Conservation (phyloP, 2,113 vertebrate genomes). For the Capreolus pygargus region DNA sequence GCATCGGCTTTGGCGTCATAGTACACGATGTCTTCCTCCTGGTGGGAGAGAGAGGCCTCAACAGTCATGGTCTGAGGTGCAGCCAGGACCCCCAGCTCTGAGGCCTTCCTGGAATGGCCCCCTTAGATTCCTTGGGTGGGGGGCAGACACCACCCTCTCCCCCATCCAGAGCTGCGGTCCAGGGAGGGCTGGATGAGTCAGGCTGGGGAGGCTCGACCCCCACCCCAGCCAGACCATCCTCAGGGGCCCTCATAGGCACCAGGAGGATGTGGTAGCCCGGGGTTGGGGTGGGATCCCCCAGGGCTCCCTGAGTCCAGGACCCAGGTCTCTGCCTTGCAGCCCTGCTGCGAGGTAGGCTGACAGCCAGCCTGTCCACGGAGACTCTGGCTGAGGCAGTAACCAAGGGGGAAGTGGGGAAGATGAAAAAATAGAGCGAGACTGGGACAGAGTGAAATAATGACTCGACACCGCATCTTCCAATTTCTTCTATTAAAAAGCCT, state of each 20-base stretch:
- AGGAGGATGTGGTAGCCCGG: neutral
- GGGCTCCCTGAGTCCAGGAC: neutral
- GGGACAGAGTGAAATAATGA: constrained; percentile 59
- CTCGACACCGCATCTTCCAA: constrained; percentile 71
- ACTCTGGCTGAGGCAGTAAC: neutral
- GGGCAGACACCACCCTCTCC: neutral
- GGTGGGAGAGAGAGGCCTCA: constrained; percentile 67
- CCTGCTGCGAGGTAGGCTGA: neutral
- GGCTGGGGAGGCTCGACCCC: neutral
- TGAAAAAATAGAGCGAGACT: neutral
- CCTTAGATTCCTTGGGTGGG: neutral
- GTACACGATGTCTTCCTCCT: constrained; percentile 96
- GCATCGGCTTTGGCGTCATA: constrained; percentile 97
- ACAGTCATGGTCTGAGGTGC: neutral
- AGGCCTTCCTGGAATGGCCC: neutral
- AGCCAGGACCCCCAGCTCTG: neutral
- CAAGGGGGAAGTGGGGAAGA: neutral
- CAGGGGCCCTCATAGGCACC: neutral
- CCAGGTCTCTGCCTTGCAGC: neutral
- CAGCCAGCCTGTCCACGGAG: neutral
- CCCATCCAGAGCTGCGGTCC: neutral
- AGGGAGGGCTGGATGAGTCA: neutral
- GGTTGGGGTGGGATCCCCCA: neutral
- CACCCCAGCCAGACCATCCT: neutral
- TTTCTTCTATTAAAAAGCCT: constrained; percentile 82